phyloP scores from a whole-genome alignment of 2,888 invertebrate species.

The Minunthozetes semirufus region DNA sequence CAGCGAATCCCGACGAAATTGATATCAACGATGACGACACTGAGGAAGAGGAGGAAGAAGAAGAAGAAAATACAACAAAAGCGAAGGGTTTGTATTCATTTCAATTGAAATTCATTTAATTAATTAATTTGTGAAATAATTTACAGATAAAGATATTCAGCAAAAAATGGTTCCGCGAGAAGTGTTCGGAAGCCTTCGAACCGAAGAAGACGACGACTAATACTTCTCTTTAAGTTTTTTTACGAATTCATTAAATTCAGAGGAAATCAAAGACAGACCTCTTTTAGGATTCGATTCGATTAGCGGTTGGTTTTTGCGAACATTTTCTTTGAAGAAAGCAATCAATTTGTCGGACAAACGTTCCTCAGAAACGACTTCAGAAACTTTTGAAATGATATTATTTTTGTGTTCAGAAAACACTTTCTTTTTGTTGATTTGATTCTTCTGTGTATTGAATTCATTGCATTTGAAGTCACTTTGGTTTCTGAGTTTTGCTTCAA shows the following conservation, averaged over 20 bases:
- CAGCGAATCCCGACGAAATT: conserved; percentile 50
- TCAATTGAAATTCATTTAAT: conserved; percentile 14
- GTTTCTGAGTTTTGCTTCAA: neutral
- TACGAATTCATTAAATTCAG: neutral
- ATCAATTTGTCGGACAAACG: too few relatives aligned
- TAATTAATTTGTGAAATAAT: conserved; percentile 43
- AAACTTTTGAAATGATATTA: neutral
- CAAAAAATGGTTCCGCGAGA: conserved; percentile 72
- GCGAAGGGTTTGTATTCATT: conserved; percentile 30
- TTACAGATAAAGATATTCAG: conserved; percentile 59
- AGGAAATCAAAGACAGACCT: neutral
- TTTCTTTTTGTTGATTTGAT: neutral
- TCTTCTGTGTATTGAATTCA: neutral
- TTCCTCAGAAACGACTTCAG: too few relatives aligned
- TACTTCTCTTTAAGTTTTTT: neutral
- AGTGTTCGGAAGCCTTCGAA: conserved; percentile 76
- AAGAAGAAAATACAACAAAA: conserved; percentile 34
- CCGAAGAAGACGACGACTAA: conserved; percentile 42
- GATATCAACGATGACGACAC: conserved; percentile 44
- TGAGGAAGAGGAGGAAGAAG: conserved; percentile 40
- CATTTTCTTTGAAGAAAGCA: too few relatives aligned
- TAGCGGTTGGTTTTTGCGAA: too few relatives aligned
- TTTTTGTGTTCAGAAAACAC: neutral
- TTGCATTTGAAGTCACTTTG: neutral
- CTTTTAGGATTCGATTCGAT: neutral